Percentiles rank a stretch among this genome's conserved stretches.
These are phyloP conservation scores for Tangara arthus DNA, from an alignment of 2,797 vertebrate genomes.

Conservation along the genomic window DNA sequence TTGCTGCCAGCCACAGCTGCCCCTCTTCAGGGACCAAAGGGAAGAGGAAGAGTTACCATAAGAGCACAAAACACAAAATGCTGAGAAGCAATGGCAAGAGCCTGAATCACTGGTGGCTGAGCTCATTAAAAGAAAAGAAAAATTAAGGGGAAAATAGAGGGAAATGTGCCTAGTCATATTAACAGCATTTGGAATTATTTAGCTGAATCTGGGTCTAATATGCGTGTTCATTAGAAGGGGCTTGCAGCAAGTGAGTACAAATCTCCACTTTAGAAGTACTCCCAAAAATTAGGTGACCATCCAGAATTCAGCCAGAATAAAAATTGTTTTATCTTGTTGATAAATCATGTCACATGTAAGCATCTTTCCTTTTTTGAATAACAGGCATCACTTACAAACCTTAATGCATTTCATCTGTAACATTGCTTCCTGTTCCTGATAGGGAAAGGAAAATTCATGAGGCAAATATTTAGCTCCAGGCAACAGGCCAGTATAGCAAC, in stretches of 20 bases:
- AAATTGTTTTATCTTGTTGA: neutral
- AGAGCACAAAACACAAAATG: neutral
- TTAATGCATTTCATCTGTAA: constrained; percentile 74
- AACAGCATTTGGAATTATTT: neutral
- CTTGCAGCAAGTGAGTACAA: neutral
- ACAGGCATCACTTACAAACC: constrained; percentile 52
- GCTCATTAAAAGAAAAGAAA: neutral
- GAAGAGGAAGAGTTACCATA: neutral
- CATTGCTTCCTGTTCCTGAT: constrained; percentile 77
- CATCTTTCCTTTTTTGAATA: constrained; percentile 43
- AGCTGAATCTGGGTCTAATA: neutral
- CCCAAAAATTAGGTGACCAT: neutral
- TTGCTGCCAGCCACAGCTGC: fast-evolving
- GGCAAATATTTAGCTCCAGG: constrained; percentile 76
- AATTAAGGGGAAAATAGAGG: neutral
- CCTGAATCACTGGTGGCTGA: fast-evolving
- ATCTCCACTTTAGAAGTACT: neutral
- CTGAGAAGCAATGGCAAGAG: neutral
- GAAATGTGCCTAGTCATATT: neutral
- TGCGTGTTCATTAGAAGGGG: neutral
- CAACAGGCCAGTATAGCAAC: constrained; percentile 74
- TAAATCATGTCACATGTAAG: neutral
- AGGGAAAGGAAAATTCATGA: constrained; percentile 73
- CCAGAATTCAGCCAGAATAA: neutral
- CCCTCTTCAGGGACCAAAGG: neutral